Evolutionary conservation across 2,797 vertebrate genomes (phyloP), one percentile per base, ranked within the genome.

Genomic region (Syngnathus rostellatus): DNA sequence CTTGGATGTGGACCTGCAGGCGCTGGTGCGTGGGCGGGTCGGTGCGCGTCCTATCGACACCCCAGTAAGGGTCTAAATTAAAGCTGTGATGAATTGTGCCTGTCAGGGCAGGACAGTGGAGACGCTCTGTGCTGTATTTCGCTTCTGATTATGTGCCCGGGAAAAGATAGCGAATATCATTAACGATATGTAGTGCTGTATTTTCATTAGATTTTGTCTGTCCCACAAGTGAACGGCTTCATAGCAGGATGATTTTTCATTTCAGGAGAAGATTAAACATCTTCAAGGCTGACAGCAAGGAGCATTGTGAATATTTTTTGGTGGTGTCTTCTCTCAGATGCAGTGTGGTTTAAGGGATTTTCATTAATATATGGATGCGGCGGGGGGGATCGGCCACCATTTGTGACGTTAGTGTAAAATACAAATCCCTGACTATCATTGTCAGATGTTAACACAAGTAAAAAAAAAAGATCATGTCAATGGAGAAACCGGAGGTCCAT

Each of bases 51-150:
- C 88, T 87, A 86, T 89, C 88, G 88, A 91, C 90, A 90, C 87
- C 88, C 82, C 84, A 81, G 88, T 88, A 89, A 90, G 85, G 85
- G 87, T 90, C 89, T 89, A 91, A 90, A 91, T 90, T 89, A 90
- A 91, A 90, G 83, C 84, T 75, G 85, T 90, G 90, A 92, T 90
- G 86, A 92, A 92, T 92, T 89, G 87, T 86, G 77, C 86, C 88
- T 90, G 90, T 91, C 87, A 89, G 57, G 37, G 69, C 70, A 65
- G 71, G 71, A 84, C 79, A 83, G 80, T 72, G 80, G 78, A 72
- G 67, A 79, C 81, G 77, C 70, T 79, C 69, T 70, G 77, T 51
- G 53, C 84, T 73, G 70, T 89, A 87, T 86, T 86, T 78, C 76
- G 75, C 77, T 77, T 85, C 83, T 85, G 85, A 87, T 89, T 87